phyloP scores from a whole-genome alignment of 1,140 invertebrate genomes.

The Euura saliciscinereae region DNA sequence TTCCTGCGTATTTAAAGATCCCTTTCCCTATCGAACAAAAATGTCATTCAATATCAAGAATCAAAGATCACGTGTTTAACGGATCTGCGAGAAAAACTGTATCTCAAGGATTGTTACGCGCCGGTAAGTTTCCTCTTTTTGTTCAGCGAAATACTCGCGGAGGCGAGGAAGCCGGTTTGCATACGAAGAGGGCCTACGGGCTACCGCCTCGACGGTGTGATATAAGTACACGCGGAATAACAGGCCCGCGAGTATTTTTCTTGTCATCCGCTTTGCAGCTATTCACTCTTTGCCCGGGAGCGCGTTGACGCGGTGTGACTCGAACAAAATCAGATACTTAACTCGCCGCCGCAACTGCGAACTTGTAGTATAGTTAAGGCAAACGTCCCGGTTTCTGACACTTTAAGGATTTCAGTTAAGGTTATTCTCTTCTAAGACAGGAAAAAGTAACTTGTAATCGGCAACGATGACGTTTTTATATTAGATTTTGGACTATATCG shows the following conservation, averaged over 20 bases:
- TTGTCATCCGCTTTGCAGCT: neutral
- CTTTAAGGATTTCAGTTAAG: too few relatives aligned
- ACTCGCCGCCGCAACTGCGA: neutral
- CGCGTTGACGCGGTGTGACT: neutral
- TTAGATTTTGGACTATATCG: too few relatives aligned
- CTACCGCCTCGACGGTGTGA: neutral
- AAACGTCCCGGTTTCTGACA: too few relatives aligned
- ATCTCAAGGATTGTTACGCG: neutral
- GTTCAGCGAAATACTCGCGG: neutral
- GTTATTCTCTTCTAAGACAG: too few relatives aligned
- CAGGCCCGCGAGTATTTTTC: neutral
- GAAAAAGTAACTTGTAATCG: too few relatives aligned
- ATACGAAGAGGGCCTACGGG: neutral
- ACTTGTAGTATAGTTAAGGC: too few relatives aligned
- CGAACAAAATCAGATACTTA: neutral
- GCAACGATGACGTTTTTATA: too few relatives aligned
- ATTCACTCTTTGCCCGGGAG: neutral
- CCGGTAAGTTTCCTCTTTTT: neutral
- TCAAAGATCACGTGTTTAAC: too few relatives aligned
- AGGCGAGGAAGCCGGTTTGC: conserved; percentile 2
- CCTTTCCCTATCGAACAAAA: too few relatives aligned
- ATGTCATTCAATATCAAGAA: too few relatives aligned
- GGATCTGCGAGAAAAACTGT: too few relatives aligned
- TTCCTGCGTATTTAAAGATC: neutral
- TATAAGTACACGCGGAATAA: conserved; percentile 1